Conservation (phyloP, 1,140 invertebrate genomes). For the Lucilia cuprina region DNA sequence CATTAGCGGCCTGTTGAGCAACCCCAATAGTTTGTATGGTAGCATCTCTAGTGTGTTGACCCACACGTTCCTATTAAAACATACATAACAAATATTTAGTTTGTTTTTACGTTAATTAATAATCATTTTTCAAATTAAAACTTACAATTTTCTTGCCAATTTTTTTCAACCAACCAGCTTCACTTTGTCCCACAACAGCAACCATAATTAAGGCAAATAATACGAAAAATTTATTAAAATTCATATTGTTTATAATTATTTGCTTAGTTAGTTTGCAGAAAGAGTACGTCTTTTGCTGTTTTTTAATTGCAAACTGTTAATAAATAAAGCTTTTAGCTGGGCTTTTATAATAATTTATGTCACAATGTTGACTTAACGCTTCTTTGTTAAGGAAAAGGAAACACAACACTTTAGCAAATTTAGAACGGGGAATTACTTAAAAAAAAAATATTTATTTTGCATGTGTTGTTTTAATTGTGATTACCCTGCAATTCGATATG, state of each 20-base stretch:
- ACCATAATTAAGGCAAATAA: conserved; percentile 49
- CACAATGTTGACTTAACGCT: not conserved
- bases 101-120: not conserved
- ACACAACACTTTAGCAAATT: no score
- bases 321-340: not conserved
- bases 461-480: no score
- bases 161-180: conserved; percentile 47
- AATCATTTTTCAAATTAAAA: not conserved
- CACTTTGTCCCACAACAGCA: conserved; percentile 46
- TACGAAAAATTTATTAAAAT: conserved; percentile 56
- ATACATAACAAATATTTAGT: not conserved
- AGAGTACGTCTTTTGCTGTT: not conserved
- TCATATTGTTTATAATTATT: conserved; percentile 44
- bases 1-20: conserved; percentile 55
- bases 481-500: no score
- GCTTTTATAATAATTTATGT: not conserved
- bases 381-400: not conserved
- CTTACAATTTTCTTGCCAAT: conserved; percentile 6
- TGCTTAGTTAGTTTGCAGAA: not conserved
- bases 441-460: not conserved
- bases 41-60: conserved; percentile 53
- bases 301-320: not conserved
- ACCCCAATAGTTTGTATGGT: conserved; percentile 50
- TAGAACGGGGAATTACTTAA: not conserved
- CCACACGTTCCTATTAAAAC: conserved; percentile 51